Evolutionary conservation across 2,113 vertebrate species (phyloP).

Genomic region (Enhydra lutris): DNA sequence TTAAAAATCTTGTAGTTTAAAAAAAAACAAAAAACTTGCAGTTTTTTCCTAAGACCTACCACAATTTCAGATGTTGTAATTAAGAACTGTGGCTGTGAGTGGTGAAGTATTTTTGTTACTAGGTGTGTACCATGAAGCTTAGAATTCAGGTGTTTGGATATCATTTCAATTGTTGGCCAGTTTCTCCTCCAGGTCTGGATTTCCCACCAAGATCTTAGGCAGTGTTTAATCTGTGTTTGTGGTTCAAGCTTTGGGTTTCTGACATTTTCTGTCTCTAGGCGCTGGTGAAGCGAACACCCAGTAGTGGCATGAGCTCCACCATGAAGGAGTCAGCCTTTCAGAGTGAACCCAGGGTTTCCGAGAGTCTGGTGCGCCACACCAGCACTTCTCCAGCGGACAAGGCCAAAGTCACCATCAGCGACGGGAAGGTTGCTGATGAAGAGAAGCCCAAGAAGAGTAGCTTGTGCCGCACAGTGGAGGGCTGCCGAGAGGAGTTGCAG

Average conservation of each 20-base stretch:
- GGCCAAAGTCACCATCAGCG: constrained; percentile 94
- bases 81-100: not conserved
- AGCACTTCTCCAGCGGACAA: constrained; percentile 93
- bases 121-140: not conserved
- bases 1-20: not conserved
- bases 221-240: not conserved
- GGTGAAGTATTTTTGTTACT: not conserved
- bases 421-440: constrained; percentile 92
- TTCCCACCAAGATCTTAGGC: not conserved
- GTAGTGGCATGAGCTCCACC: constrained; percentile 96
- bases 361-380: constrained; percentile 93
- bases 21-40: no score
- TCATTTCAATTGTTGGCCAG: not conserved
- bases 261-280: constrained; percentile 81
- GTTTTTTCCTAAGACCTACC: not conserved
- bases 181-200: not conserved
- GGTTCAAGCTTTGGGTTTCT: not conserved
- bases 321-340: constrained; percentile 98
- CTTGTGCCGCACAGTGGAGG: constrained; percentile 94
- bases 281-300: constrained; percentile 96
- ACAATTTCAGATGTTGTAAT: not conserved
- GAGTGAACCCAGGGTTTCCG: constrained; percentile 93
- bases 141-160: not conserved
- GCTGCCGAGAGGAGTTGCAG: constrained; percentile 95
- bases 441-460: constrained; percentile 98